Base-by-base conservation (phyloP, 2,113 vertebrate species). In the Anolis carolinensis region DNA sequence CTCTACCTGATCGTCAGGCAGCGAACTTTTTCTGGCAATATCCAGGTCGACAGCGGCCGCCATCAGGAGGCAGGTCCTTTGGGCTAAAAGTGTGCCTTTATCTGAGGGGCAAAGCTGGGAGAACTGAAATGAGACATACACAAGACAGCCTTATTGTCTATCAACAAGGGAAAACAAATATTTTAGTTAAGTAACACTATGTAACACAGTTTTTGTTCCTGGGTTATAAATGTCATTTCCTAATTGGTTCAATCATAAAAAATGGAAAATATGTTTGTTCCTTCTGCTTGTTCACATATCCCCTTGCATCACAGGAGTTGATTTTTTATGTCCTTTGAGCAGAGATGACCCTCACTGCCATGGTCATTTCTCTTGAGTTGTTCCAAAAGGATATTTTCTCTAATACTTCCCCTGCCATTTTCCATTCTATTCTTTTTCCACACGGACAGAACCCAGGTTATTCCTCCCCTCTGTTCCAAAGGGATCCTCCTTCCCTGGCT, bases 51-150 rank as follows among this genome's bases (percentile, higher is more conserved):
- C 90, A 65, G 97, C 97, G 87, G 95, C 95, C 88, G 97, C 97
- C 97, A 99, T 97, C 48, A 99, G 92, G 90, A 99, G 95, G 89
- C 97, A 98, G 0, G 97, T 98, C 96, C 97, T 99, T 96, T 98
- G 98, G 82, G 96, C 95, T 94, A 98, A 93, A 50, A 99, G 92
- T 91, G 98, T 89, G 16, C 94, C 94, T 92, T 96, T 96, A 92
- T 98, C 97, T 85, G 94, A 91, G 86, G 96, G 95, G 89, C 98
- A 98, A 92, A 97, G 94, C 95, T 97, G 96, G 91, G 97, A 98
- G 84, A 99, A 91, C 98, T 99, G 88, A 89, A 94, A 94, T 79
- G 86, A 94, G 90, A 94, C 90, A 87, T 0, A 78, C 73, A 72
- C 94, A 72, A 89, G 93, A 11, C 81, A 44, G 71, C 83, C 1